phyloP scores from a whole-genome alignment of 2,113 vertebrate genomes.

The Chionodraco myersi region DNA sequence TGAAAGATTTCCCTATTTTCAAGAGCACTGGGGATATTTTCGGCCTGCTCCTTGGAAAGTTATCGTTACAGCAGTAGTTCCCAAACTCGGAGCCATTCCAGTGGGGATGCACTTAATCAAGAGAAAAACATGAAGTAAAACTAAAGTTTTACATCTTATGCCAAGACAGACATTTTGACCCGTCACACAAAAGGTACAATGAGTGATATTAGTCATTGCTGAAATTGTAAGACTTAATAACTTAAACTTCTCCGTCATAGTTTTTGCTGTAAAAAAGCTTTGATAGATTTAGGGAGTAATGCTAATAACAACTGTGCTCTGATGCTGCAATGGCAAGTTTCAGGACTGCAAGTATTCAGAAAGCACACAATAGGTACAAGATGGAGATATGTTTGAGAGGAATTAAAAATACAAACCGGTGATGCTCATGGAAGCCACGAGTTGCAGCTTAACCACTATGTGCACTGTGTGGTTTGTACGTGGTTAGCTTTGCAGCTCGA shows the following conservation, averaged over 20 bases:
- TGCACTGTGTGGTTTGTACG: not conserved
- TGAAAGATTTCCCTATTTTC: not conserved
- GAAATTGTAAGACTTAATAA: not conserved
- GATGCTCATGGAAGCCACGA: not conserved
- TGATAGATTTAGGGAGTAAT: too few species aligned
- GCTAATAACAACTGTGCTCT: not conserved
- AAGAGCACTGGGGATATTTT: not conserved
- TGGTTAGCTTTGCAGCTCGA: not conserved
- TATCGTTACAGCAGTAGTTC: not conserved
- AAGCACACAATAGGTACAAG: not conserved
- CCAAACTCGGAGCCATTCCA: not conserved
- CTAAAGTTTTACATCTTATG: too few species aligned
- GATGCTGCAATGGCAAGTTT: not conserved
- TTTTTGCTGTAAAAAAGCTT: too few species aligned
- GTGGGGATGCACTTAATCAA: too few species aligned
- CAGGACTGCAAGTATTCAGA: not conserved
- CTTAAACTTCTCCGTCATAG: too few species aligned
- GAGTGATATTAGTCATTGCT: not conserved
- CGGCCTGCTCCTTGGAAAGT: not conserved
- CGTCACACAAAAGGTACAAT: not conserved
- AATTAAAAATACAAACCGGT: not conserved
- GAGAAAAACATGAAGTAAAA: too few species aligned
- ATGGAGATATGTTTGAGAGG: not conserved
- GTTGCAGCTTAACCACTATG: not conserved
- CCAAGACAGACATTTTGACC: not conserved